Evolutionary conservation across 2,797 vertebrate genomes (phyloP), one percentile per base, ranked within the genome.

Genomic region (Nyctalus aviator): DNA sequence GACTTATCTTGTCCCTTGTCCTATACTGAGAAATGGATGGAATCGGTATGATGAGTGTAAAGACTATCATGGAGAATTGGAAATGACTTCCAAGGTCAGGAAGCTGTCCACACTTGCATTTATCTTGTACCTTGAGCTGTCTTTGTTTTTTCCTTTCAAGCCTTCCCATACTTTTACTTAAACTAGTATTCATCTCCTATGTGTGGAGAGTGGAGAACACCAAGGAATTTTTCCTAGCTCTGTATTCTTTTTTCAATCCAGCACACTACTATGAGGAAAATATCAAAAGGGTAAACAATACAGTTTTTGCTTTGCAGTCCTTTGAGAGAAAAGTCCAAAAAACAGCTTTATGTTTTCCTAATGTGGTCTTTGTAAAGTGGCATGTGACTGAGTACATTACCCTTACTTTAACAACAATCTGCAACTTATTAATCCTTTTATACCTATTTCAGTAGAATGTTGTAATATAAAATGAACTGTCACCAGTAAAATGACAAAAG

Each of bases 321-420:
- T 83, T 92, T 7, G 18, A 77, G 62, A 95, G 73, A 95, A 93
- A 62, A 79, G 44, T 27, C 55, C 41, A 86, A 91, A 81, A 25
- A 46, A 84, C 59, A 76, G 66, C 48, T 73, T 59, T 55, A 17
- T 75, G 50, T 72, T 84, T 92, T 73, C 84, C 20, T 76, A 68
- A 73, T 13, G 48, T 2, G 73, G 27, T 72, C 73, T 91, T 25
- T 32, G 9, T 71, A 71, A 96, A 64, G 30, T 9, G 50, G 14
- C 4, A 10, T 57, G 11, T 25, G 75, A 89, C 44, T 46, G 53
- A 21, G 48, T n/a, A 72, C 37, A 85, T 64, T 73, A 73, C 2
- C 6, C 15, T 69, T 53, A 89, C 27, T 87, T 88, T 82, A 92
- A 75, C 30, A 83, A 11, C 41, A n/a, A 68, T 69, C 25, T 84